Evolutionary conservation across 1,140 invertebrate genomes (phyloP), one percentile per base, ranked within the genome.

Genomic region (Magallana gigas): DNA sequence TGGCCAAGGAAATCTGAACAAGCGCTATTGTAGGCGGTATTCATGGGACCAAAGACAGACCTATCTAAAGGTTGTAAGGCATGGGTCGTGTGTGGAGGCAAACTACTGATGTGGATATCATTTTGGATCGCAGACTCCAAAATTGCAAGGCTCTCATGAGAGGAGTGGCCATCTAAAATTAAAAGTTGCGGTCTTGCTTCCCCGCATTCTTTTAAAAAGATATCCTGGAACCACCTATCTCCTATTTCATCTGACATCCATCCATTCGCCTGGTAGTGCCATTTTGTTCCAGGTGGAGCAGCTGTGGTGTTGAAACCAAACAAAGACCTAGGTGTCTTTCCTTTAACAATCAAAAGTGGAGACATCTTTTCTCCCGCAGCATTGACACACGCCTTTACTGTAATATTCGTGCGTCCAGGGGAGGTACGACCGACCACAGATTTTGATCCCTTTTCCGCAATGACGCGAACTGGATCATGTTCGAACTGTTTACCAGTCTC

Each of bases 171-270:
- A 76, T 87, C 86, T 18, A 82, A 57, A 57, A 57, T 82, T 16
- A 82, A 48, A 1, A 82, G 16, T 23, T 56, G 36, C 16, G 80
- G 80, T 57, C 80, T 56, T n/a, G 12, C 48, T 11, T 90, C 85
- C 88, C 48, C 36, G 16, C 80, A 82, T 48, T 57, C n/a, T 29
- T 91, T 88, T 3, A 91, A 18, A 59, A 91, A 91, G 11, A 91
- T 76, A 1, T 88, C 29, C 12, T 60, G 48, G 71, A 91, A 91
- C 86, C 88, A 89, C 58, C 83, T 14, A 16, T 86, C 85, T 8
- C 81, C 58, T 1, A 88, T 86, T 6, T 82, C 59, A 59, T 91
- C 89, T 11, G 59, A 23, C 58, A 91, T 90, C 88, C 91, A 91
- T 8, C 86, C 82, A 59, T 88, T 88, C 48, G 85, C 83, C 48